Evolutionary conservation across 2,113 vertebrate genomes (phyloP).

Genomic region (Pavo muticus): DNA sequence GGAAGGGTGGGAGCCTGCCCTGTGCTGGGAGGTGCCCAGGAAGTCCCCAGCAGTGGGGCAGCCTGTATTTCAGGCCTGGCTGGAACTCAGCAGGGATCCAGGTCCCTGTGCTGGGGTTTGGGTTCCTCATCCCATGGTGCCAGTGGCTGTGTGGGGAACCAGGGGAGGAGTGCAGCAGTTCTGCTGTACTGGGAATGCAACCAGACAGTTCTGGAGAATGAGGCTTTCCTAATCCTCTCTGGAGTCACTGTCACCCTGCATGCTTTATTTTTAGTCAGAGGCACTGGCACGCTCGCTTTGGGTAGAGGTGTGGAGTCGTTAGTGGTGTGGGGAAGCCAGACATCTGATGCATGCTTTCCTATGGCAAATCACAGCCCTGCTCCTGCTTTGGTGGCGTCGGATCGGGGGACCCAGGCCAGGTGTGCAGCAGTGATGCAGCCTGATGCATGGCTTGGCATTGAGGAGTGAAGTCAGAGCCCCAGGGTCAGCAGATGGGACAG

Average conservation of each 20-base stretch:
- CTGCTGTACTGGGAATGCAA: neutral
- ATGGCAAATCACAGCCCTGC: neutral
- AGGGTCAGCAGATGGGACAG: neutral
- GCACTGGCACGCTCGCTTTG: neutral
- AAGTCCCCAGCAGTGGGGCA: neutral
- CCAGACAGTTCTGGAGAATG: neutral
- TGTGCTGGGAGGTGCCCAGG: neutral
- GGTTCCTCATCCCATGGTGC: too few species aligned
- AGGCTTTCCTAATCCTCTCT: neutral
- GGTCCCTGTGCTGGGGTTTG: too few species aligned
- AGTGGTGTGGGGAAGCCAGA: neutral
- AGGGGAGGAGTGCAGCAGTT: neutral
- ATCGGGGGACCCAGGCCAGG: neutral
- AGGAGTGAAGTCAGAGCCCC: neutral
- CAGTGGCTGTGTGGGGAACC: neutral
- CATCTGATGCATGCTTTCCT: neutral
- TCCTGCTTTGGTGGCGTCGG: constrained; percentile 2
- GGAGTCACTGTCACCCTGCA: neutral
- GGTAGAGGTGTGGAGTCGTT: neutral
- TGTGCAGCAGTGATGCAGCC: neutral
- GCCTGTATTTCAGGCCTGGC: neutral
- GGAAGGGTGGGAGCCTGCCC: neutral
- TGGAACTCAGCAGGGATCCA: neutral
- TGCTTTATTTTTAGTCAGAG: neutral
- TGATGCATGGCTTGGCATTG: fast-evolving